Base-by-base conservation (phyloP, 2,797 vertebrate genomes). In the Anguilla pacifica region DNA sequence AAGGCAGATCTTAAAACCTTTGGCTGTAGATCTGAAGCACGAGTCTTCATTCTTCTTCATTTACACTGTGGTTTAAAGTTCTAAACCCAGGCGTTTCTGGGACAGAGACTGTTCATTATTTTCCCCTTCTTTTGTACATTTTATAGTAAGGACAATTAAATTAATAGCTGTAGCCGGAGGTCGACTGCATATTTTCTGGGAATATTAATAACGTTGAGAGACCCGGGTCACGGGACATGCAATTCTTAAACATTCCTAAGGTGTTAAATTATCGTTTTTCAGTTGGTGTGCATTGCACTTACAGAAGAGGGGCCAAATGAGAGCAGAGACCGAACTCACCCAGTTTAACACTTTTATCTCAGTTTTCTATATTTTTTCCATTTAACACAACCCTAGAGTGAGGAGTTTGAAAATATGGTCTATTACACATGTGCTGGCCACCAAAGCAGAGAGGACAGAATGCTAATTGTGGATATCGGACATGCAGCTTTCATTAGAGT, bases 21-120 rank as follows among this genome's bases (percentile, higher is more conserved):
- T 93, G 91, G 91, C 83, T 17, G 9, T 17, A 39, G 92, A 70
- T 86, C 61, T 51, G 43, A 72, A 86, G 46, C 85, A 72, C 43
- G 46, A 25, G n/a, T 6, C 85, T n/a, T 64, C 61, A 72, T 57
- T 59, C 6, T 84, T 28, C 53, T n/a, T 59, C 17, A 85, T 39
- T 39, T 55, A 85, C 13, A 28, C n/a, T 85, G 55, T 39, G 83
- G 53, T 39, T 85, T 46, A 15, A 35, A 61, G 57, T 51, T 85
- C 28, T 35, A 57, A 85, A 85, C 55, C 57, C 53, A 19, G 10
- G 51, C 83, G 9, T 61, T 57, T 35, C 35, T 28, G 51, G 39
- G 46, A 6, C 77, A 15, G 35, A 31, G 72, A 39, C 2, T 39
- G 10, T 17, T 74, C 72, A 39, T 35, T 72, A n/a, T 72, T 72